Percentiles rank a stretch among this genome's conserved stretches.
Evolutionary conservation across 1,140 invertebrate genomes (phyloP).

Genomic region (Zaprionus gabonicus): DNA sequence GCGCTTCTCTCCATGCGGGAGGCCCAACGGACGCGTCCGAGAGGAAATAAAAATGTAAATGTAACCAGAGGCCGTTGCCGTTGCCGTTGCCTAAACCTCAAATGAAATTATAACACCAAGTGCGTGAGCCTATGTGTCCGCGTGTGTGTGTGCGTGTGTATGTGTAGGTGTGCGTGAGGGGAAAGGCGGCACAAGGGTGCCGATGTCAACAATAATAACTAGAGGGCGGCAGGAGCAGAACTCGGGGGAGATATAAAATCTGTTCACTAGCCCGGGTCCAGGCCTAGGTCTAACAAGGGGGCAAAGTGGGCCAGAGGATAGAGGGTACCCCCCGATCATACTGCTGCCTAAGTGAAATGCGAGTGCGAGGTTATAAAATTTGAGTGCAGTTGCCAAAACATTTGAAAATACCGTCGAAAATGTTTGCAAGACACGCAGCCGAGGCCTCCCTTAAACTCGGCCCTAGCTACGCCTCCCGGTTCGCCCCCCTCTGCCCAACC

Average conservation of each 20-base stretch:
- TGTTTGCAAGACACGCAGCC: constrained; percentile 65
- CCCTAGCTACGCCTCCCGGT: not conserved
- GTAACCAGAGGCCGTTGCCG: constrained; percentile 56
- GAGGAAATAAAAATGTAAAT: constrained; percentile 81
- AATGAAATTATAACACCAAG: constrained; percentile 75
- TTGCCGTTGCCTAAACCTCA: constrained; percentile 47
- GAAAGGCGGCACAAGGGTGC: not conserved
- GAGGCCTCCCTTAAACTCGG: constrained; percentile 1
- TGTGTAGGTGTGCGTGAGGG: constrained; percentile 4
- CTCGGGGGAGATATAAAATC: constrained; percentile 41
- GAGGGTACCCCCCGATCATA: not conserved
- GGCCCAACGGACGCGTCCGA: constrained; percentile 50
- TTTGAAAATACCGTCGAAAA: constrained; percentile 57
- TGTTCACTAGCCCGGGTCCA: constrained; percentile 10
- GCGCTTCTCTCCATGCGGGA: not conserved
- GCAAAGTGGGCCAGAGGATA: too few relatives aligned
- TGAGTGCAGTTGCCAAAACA: constrained; percentile 71
- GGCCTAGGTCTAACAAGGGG: not conserved
- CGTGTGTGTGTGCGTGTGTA: not conserved
- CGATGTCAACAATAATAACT: constrained; percentile 40
- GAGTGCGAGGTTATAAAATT: constrained; percentile 66
- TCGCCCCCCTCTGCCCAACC: not conserved
- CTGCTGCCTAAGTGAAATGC: constrained; percentile 61
- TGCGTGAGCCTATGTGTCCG: constrained; percentile 19
- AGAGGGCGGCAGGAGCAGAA: not conserved